Conservation (phyloP, 92 coral and sea anemone genomes). For the Hydrozoanthus gracilis region DNA sequence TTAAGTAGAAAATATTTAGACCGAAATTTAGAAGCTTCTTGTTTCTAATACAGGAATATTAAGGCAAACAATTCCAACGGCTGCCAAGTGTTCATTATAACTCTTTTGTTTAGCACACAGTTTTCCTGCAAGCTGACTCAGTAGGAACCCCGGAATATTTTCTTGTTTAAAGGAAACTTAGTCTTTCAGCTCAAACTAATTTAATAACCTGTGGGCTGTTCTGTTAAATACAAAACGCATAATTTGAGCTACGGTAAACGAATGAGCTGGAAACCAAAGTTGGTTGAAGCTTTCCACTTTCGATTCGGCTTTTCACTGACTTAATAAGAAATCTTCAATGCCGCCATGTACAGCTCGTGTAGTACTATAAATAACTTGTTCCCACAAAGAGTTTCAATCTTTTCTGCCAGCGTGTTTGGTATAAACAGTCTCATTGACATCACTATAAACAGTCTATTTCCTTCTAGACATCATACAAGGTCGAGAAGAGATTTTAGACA, state of each 20-base stretch:
- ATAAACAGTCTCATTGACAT: too few species aligned
- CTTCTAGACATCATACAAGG: too few species aligned
- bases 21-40: neutral
- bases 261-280: too few species aligned
- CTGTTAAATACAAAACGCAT: neutral
- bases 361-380: too few species aligned
- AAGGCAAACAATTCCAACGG: neutral
- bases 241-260: neutral
- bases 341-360: too few species aligned
- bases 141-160: constrained; percentile 8
- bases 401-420: too few species aligned
- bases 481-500: too few species aligned
- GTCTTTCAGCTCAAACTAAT: neutral
- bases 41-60: neutral
- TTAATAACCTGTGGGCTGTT: neutral
- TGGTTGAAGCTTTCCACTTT: too few species aligned
- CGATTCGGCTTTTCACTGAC: too few species aligned
- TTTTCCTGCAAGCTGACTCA: neutral
- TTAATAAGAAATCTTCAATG: too few species aligned
- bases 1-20: neutral
- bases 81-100: neutral
- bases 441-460: too few species aligned
- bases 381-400: too few species aligned
- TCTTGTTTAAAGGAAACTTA: constrained; percentile 24
- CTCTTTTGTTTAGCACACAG: neutral